Percentiles rank a stretch among this genome's conserved stretches.
phyloP scores from a whole-genome alignment of 35 echinoderm and acorn worm genomes.

The Stichopus chloronotus region DNA sequence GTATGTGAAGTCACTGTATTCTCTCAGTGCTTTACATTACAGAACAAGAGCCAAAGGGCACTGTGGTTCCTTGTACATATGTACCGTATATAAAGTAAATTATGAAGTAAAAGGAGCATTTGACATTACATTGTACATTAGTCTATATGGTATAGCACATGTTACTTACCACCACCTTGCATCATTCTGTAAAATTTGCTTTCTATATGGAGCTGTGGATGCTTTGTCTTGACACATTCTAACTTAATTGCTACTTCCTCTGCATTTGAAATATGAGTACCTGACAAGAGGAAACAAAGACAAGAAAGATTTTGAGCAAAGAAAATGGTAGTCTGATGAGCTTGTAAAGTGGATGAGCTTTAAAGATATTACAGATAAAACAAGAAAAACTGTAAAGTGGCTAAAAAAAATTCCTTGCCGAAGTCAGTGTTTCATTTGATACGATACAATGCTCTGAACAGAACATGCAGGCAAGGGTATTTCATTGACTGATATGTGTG shows the following conservation, averaged over 20 bases:
- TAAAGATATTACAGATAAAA: not conserved
- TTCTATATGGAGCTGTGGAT: slow-evolving; percentile 99
- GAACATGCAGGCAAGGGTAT: too few species aligned
- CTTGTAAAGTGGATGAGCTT: not conserved
- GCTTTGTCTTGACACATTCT: slow-evolving; percentile 99
- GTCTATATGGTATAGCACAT: not conserved
- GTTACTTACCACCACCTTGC: slow-evolving; percentile 98
- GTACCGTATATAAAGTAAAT: too few species aligned
- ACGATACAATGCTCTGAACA: not conserved
- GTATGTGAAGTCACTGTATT: too few species aligned
- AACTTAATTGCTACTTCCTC: slow-evolving; percentile 99
- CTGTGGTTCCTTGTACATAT: too few species aligned
- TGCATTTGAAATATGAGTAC: slow-evolving; percentile 97
- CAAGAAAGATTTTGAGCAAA: not conserved
- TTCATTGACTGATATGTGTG: too few species aligned
- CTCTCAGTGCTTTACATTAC: too few species aligned
- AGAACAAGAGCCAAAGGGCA: too few species aligned
- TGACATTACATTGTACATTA: too few species aligned
- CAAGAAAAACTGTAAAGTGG: not conserved
- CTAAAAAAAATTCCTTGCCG: not conserved
- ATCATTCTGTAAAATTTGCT: slow-evolving; percentile 99
- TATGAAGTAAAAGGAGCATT: too few species aligned
- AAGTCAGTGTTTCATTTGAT: not conserved
- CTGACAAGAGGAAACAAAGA: slow-evolving; percentile 64
- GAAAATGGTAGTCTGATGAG: not conserved